Base-by-base conservation (phyloP, 2,888 invertebrate species). In the Netelia virgata region DNA sequence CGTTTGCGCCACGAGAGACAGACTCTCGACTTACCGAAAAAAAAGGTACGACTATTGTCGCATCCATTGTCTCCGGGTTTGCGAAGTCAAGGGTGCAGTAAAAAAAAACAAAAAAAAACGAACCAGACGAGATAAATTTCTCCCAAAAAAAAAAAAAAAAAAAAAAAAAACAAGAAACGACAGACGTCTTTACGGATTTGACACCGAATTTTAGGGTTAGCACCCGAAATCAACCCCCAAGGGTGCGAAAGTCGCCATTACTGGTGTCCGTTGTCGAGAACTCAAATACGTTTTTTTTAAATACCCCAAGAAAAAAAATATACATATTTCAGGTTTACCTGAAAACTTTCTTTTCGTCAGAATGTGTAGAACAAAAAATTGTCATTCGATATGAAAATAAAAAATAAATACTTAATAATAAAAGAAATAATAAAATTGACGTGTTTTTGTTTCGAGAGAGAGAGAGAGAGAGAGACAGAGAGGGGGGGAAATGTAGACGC, bases 211-310 rank as follows among this genome's bases (percentile, higher is more conserved):
- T 89, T 89, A 89, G 90, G 89, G 89, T 90, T 90, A 86, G 89
- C 0, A 87, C 88, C 88, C 88, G 90, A 90, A 90, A 90, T 90
- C 90, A 89, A 85, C 55, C 78, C 64, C 77, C 47, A 28, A 59
- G 43, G 11, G 53, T 36, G 53, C 11, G 57, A 47, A 43, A 16
- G 28, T 80, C 64, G 80, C 87, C 80, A 28, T 28, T 5, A 5
- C 0, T 28, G 6, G 82, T 23, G 81, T 84, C 76, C 85, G 85
- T 88, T 87, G 88, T 88, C 85, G 80, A 76, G 41, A 55, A 53
- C 55, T 70, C 59, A 61, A 69, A 68, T 47, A 5, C n/a, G n/a
- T 28, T 28, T 5, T 28, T 5, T 28, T 28, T 28, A 28, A 28
- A 28, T 28, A 47, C 14, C 47, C 6, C 47, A 14, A 47, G 11